Conservation (phyloP, 2,888 invertebrate species). For the Microplitis deprimator region DNA sequence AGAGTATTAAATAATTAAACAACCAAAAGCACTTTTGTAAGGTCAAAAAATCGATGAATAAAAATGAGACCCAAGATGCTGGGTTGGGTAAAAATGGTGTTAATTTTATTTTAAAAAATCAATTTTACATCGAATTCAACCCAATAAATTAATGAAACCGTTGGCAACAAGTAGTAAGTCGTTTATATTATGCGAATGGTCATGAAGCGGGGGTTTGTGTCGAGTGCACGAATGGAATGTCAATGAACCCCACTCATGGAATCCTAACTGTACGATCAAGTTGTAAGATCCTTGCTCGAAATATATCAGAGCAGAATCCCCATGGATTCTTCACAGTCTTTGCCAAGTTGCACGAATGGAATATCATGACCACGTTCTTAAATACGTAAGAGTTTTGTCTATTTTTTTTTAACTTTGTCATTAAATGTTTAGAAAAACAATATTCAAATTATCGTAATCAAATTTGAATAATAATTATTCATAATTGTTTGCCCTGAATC, state of each 20-base stretch:
- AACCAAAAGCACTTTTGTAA: no score
- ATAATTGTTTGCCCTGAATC: not conserved
- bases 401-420: constrained; percentile 2
- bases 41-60: not conserved
- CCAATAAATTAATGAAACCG: not conserved
- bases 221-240: constrained; percentile 48
- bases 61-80: not conserved
- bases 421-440: no score
- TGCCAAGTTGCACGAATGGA: not conserved
- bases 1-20: no score
- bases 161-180: constrained; percentile 7
- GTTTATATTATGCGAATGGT: constrained; percentile 13
- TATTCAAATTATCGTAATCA: not conserved
- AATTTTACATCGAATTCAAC: no score
- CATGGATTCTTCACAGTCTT: constrained; percentile 53
- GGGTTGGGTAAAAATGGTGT: not conserved
- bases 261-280: constrained; percentile 62
- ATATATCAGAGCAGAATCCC: constrained; percentile 55
- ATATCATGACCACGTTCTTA: constrained; percentile 21
- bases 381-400: constrained; percentile 18
- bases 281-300: constrained; percentile 51
- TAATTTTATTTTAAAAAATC: not conserved
- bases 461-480: not conserved
- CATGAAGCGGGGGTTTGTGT: constrained; percentile 34
- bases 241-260: constrained; percentile 50